Conservation (phyloP, 2,888 invertebrate species). For the Epinotia bilunana region DNA sequence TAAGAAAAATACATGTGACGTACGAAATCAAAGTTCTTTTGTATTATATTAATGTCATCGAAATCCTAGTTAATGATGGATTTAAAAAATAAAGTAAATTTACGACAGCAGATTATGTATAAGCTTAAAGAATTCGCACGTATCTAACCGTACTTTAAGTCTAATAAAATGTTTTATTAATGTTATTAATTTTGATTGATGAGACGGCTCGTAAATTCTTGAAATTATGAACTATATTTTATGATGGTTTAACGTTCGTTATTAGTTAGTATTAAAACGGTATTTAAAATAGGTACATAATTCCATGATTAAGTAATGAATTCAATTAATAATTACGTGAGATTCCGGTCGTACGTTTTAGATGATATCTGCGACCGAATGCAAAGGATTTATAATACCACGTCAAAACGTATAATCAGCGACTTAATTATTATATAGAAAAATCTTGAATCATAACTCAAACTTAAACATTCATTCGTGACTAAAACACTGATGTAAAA, state of each 20-base stretch:
- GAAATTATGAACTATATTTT: constrained; percentile 24
- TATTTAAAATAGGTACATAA: constrained; percentile 8
- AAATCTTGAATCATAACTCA: no score
- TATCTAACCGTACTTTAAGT: constrained; percentile 7
- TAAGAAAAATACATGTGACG: constrained; percentile 9
- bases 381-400: no score
- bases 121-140: constrained; percentile 28
- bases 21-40: not conserved
- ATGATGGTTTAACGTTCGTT: not conserved
- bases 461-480: no score
- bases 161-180: constrained; percentile 26
- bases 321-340: not conserved
- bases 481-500: no score
- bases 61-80: constrained; percentile 39
- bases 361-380: no score
- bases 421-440: no score
- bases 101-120: constrained; percentile 35
- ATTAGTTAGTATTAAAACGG: constrained; percentile 11
- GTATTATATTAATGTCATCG: constrained; percentile 30
- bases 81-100: constrained; percentile 35
- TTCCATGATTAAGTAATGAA: constrained; percentile 2
- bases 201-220: constrained; percentile 7
- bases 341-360: not conserved
- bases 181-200: constrained; percentile 30
- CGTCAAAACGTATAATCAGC: no score